Evolutionary conservation across 2,113 vertebrate species (phyloP).

Genomic region (Syngnathus scovelli): DNA sequence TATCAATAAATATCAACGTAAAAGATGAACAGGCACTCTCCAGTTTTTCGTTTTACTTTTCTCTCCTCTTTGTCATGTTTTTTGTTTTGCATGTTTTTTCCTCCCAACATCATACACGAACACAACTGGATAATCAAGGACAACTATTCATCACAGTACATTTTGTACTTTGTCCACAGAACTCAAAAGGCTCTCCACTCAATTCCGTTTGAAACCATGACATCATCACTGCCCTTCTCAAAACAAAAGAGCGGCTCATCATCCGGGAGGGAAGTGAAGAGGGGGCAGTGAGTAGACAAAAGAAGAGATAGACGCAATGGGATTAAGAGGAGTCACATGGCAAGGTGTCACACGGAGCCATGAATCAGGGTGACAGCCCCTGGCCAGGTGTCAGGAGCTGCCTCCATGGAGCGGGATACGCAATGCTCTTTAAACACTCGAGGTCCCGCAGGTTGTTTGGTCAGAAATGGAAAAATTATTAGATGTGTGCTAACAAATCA

Average conservation of each 20-base stretch:
- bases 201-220: slow-evolving; percentile 48
- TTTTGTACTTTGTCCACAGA: slow-evolving; percentile 13
- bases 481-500: not conserved
- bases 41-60: not conserved
- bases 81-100: not conserved
- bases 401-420: slow-evolving; percentile 48
- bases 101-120: not conserved
- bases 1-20: too few relatives aligned
- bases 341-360: slow-evolving; percentile 51
- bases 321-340: slow-evolving; percentile 58
- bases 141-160: slow-evolving; percentile 43
- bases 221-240: slow-evolving; percentile 57
- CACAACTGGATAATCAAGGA: slow-evolving; percentile 14
- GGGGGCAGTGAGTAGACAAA: slow-evolving; percentile 14
- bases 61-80: too few relatives aligned
- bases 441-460: not conserved
- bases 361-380: slow-evolving; percentile 63
- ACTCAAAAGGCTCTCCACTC: slow-evolving; percentile 35
- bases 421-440: slow-evolving; percentile 40
- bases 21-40: too few relatives aligned
- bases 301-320: slow-evolving; percentile 21
- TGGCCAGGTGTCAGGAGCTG: slow-evolving; percentile 51
- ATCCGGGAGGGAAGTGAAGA: slow-evolving; percentile 25
- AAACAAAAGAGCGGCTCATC: slow-evolving; percentile 66
- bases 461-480: not conserved